Percentiles rank a stretch among this genome's conserved stretches.
These are phyloP conservation scores for Genyomyrus donnyi DNA, from an alignment of 2,113 vertebrate species.

Conservation along the genomic window DNA sequence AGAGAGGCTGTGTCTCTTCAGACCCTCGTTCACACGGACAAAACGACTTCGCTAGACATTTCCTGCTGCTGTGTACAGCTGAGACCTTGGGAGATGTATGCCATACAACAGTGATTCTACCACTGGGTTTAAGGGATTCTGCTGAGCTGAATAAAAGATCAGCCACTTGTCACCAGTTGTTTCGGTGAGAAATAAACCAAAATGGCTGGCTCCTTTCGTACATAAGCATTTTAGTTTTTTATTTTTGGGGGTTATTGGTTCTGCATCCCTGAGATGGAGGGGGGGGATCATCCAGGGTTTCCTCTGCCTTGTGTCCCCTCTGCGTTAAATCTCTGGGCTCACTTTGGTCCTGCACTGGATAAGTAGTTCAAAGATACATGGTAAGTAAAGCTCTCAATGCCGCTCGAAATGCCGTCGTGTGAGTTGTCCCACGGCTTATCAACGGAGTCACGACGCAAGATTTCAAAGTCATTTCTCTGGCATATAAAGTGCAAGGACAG, in stretches of 20 bases:
- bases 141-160: no score
- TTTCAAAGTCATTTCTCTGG: not conserved
- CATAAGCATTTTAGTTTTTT: not conserved
- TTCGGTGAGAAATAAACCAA: not conserved
- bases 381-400: not conserved
- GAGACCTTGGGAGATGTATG: not conserved
- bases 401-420: no score
- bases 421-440: not conserved
- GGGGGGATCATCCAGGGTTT: not conserved
- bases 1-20: not conserved
- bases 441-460: not conserved
- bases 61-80: not conserved
- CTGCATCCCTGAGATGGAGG: not conserved
- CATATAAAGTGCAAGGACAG: not conserved
- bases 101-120: not conserved
- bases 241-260: not conserved
- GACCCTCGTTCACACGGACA: not conserved
- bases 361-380: not conserved
- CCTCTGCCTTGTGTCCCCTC: not conserved
- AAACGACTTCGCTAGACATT: not conserved
- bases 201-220: not conserved
- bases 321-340: not conserved
- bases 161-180: not conserved
- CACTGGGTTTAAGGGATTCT: not conserved
- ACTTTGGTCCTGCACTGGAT: not conserved